These are phyloP conservation scores for Athripsodes cinereus DNA, from an alignment of 2,888 invertebrate species.

Conservation along the genomic window DNA sequence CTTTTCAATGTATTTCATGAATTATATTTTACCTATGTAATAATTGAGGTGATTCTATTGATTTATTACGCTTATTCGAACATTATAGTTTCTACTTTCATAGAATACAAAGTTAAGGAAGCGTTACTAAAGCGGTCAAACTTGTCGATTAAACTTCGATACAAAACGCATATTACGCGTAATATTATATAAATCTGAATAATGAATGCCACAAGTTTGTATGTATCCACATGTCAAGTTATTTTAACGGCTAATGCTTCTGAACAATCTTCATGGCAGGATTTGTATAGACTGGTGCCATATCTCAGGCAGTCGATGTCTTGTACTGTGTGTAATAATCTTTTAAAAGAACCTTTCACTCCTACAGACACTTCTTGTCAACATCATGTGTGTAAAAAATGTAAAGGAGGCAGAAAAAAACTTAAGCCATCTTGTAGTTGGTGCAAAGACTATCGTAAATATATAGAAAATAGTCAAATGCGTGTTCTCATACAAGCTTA, in stretches of 20 bases:
- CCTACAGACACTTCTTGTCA: slow-evolving; percentile 59
- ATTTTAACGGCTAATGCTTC: slow-evolving; percentile 68
- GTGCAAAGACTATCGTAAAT: slow-evolving; percentile 79
- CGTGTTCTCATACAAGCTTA: slow-evolving; percentile 81
- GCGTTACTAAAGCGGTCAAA: too few species aligned
- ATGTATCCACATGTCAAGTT: slow-evolving; percentile 74
- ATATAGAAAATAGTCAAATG: slow-evolving; percentile 75
- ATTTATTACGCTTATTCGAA: too few species aligned
- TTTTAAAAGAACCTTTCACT: slow-evolving; percentile 75
- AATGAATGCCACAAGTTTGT: slow-evolving; percentile 79
- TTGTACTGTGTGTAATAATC: slow-evolving; percentile 83
- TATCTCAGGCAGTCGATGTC: slow-evolving; percentile 81
- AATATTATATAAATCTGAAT: slow-evolving; percentile 15
- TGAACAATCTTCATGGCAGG: slow-evolving; percentile 69
- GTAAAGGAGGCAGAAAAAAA: slow-evolving; percentile 75
- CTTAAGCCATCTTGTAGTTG: slow-evolving; percentile 78
- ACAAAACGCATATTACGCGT: too few species aligned
- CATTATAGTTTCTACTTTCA: too few species aligned
- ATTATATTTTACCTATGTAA: too few species aligned
- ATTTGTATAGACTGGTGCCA: slow-evolving; percentile 76
- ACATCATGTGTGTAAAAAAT: slow-evolving; percentile 82
- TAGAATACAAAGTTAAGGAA: too few species aligned
- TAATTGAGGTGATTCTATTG: too few species aligned
- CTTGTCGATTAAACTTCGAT: too few species aligned
- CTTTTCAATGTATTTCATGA: too few species aligned